Evolutionary conservation across 2,888 invertebrate genomes (phyloP).

Genomic region (Formica aserva): DNA sequence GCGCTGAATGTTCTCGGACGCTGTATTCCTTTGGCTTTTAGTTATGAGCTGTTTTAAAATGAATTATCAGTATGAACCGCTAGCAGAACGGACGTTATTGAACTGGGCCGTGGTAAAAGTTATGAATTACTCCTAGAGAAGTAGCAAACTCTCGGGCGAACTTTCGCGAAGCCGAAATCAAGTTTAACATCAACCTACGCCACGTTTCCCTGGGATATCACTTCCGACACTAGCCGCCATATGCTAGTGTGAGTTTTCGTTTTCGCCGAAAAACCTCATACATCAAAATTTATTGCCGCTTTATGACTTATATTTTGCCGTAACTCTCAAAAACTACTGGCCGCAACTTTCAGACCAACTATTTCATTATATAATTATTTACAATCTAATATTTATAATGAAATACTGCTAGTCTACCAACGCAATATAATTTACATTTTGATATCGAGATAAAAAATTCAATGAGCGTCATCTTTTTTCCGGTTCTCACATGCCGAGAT

Average conservation of each 20-base stretch:
- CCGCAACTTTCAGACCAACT: slow-evolving; percentile 19
- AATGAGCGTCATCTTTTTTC: slow-evolving; percentile 8
- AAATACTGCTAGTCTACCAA: slow-evolving; percentile 2
- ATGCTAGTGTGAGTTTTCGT: slow-evolving; percentile 36
- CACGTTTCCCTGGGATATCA: slow-evolving; percentile 49
- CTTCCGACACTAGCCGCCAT: slow-evolving; percentile 18
- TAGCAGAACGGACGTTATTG: slow-evolving; percentile 44
- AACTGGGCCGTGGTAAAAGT: slow-evolving; percentile 50
- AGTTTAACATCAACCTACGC: slow-evolving; percentile 54
- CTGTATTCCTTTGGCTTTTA: slow-evolving; percentile 53
- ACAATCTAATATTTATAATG: neutral
- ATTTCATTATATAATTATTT: slow-evolving; percentile 32
- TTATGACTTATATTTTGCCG: slow-evolving; percentile 28
- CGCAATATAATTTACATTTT: neutral
- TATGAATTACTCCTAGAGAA: slow-evolving; percentile 50
- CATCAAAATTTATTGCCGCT: slow-evolving; percentile 47
- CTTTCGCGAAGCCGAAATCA: slow-evolving; percentile 50
- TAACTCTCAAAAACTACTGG: slow-evolving; percentile 16
- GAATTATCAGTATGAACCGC: slow-evolving; percentile 57
- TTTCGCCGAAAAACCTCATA: slow-evolving; percentile 36
- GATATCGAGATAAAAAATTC: slow-evolving; percentile 18
- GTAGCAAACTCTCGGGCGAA: slow-evolving; percentile 48
- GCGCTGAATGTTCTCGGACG: slow-evolving; percentile 53
- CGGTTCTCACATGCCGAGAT: neutral
- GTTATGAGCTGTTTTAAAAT: slow-evolving; percentile 54